A percentile compares a stretch with the other conserved stretches of the same genome.
phyloP scores from a whole-genome alignment of 1,140 invertebrate genomes.

The Drosophila eugracilis region DNA sequence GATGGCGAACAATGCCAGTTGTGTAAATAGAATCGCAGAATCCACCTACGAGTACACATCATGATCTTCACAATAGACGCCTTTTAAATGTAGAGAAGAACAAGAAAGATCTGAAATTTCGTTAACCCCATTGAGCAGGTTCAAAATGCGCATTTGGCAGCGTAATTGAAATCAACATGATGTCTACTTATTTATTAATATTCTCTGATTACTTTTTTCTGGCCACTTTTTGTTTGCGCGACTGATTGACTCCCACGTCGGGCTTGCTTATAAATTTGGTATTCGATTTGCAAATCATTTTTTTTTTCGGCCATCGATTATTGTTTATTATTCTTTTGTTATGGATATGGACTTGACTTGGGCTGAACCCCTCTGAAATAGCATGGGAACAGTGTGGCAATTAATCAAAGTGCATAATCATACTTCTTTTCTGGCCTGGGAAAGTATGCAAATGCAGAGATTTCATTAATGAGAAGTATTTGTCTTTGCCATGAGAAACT shows the following conservation, averaged over 20 bases:
- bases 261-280: slow-evolving; percentile 56
- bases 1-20: slow-evolving; percentile 29
- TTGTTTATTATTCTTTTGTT: slow-evolving; percentile 77
- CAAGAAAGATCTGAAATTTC: slow-evolving; percentile 56
- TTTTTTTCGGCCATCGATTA: slow-evolving; percentile 62
- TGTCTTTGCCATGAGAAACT: not conserved
- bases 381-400: slow-evolving; percentile 75
- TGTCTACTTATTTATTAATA: slow-evolving; percentile 70
- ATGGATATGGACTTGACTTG: slow-evolving; percentile 54
- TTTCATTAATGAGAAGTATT: slow-evolving; percentile 7
- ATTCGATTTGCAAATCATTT: slow-evolving; percentile 63
- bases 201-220: slow-evolving; percentile 43
- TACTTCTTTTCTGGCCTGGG: slow-evolving; percentile 43
- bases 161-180: slow-evolving; percentile 81
- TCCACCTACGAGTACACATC: slow-evolving; percentile 45
- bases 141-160: slow-evolving; percentile 54
- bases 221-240: slow-evolving; percentile 39
- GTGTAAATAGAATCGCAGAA: slow-evolving; percentile 53
- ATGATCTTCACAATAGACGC: slow-evolving; percentile 14
- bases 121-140: slow-evolving; percentile 67
- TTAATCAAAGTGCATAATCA: slow-evolving; percentile 76
- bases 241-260: slow-evolving; percentile 75
- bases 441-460: slow-evolving; percentile 52
- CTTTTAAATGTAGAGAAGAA: not conserved
- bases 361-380: slow-evolving; percentile 52